Conservation (phyloP, 2,113 vertebrate genomes). For the Prunella fulvescens region DNA sequence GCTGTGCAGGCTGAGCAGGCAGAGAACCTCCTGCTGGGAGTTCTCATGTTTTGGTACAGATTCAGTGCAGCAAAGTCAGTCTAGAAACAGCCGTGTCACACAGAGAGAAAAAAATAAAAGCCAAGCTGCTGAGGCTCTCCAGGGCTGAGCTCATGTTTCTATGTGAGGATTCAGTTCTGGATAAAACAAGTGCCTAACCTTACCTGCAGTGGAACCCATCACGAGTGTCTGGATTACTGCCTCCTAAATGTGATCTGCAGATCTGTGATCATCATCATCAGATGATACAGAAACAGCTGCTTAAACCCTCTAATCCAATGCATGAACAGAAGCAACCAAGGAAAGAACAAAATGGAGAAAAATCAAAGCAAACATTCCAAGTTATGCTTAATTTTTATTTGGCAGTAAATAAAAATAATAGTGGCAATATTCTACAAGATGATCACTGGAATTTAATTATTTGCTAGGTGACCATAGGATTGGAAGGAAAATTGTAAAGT, state of each 20-base stretch:
- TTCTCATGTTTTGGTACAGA: neutral
- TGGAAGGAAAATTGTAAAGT: neutral
- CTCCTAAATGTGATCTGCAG: neutral
- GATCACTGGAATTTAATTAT: neutral
- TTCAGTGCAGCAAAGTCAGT: neutral
- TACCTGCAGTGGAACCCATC: neutral
- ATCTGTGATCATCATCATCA: neutral
- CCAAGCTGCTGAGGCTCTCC: neutral
- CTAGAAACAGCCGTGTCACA: neutral
- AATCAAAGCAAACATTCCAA: neutral
- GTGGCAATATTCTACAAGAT: neutral
- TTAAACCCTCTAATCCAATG: neutral
- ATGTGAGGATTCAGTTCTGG: neutral
- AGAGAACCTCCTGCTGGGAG: neutral
- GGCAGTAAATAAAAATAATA: neutral
- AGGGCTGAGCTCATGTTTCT: neutral
- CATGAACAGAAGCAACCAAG: neutral
- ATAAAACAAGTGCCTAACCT: neutral
- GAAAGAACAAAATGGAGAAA: neutral
- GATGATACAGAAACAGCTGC: neutral
- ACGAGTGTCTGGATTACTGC: neutral
- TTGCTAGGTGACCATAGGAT: neutral
- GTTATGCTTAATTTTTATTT: conserved; percentile 20
- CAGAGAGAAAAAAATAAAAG: neutral
- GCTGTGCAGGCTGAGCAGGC: neutral